Base-by-base conservation (phyloP, 2,113 vertebrate species). In the Hipposideros armiger region DNA sequence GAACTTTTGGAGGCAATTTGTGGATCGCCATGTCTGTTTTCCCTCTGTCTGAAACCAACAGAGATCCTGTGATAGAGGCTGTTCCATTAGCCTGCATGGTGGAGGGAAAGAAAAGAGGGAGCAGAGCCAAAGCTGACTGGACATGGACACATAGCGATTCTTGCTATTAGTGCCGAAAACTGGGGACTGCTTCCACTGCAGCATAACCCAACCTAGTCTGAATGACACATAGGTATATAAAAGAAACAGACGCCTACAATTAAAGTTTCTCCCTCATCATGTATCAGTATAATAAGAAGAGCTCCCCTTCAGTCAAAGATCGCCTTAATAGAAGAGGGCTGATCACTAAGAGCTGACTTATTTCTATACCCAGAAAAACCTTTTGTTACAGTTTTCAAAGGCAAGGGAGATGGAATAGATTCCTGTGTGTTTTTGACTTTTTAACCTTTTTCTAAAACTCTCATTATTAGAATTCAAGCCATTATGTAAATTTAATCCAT, bases 391-490 rank as follows among this genome's bases (percentile, higher is more conserved):
- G 77, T 66, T 77, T 42, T 70, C 74, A 87, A 54, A 86, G 28
- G 9, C 47, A 86, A 86, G 58, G 26, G 66, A 52, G 70, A 78
- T 30, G 3, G 30, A 90, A 82, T 52, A 66, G 42, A 66, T 67
- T 17, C 47, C 80, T 82, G 24, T 28, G 50, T 70, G 11, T 40
- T 94, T 97, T 69, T 94, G 66, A 92, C 52, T 83, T 95, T 83
- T 95, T 78, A 50, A 82, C 58, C 64, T 95, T 94, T 96, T 69
- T 47, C 74, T 95, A 85, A 84, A 88, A 64, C 56, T 81, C 56
- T 19, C 8, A n/a, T 72, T 93, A 84, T 78, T 50, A 85, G 45
- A 85, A 72, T 70, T 78, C 26, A 56, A 95, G n/a, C 19, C 42
- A 96, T 90, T 70, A 87, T 42, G 8, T 64, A 94, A 92, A 94